A percentile compares a stretch with the other conserved stretches of the same genome.
These are phyloP conservation scores for Tylochromis polylepis DNA, from an alignment of 2,113 vertebrate species.

Conservation along the genomic window DNA sequence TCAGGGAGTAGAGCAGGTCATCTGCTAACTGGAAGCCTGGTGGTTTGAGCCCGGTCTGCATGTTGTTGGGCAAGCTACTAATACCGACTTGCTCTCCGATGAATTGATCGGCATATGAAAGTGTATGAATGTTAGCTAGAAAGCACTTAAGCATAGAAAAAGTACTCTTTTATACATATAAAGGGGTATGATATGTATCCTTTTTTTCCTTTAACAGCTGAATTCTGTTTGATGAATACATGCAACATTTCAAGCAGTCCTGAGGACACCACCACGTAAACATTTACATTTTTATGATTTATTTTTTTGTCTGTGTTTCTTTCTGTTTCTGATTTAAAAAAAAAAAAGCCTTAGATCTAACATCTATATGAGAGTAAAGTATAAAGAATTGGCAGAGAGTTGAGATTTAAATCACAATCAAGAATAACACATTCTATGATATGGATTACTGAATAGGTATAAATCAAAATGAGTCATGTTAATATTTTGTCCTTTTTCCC, in stretches of 20 bases:
- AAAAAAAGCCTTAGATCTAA: accelerated
- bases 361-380: not conserved
- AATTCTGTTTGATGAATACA: accelerated
- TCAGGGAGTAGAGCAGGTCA: not conserved
- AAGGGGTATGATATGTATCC: not conserved
- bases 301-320: not conserved
- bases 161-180: not conserved
- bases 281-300: not conserved
- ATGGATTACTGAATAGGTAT: not conserved
- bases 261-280: not conserved
- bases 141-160: not conserved
- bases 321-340: not conserved
- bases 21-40: not conserved
- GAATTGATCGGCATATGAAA: not conserved
- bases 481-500: not conserved
- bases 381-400: not conserved
- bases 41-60: not conserved
- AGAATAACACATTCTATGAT: not conserved
- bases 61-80: not conserved
- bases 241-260: not conserved
- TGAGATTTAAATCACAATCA: not conserved
- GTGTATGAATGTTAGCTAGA: not conserved
- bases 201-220: not conserved
- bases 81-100: not conserved
- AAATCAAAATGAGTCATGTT: not conserved